Evolutionary conservation across 2,888 invertebrate genomes (phyloP).

Genomic region (Watsonalla binaria): DNA sequence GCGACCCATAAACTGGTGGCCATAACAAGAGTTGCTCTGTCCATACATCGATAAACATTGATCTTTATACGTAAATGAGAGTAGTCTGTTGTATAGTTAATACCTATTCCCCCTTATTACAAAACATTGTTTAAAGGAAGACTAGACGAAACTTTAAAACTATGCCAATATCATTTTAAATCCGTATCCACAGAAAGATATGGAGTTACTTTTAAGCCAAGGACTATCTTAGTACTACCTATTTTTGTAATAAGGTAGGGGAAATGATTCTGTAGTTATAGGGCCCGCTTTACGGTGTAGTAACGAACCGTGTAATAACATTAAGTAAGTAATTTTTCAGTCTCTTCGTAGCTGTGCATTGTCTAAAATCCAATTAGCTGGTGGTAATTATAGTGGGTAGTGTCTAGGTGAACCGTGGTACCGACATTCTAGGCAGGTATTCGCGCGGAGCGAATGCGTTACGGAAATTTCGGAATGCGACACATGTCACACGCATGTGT

Average conservation of each 20-base stretch:
- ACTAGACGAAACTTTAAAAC: no score
- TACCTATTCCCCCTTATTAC: no score
- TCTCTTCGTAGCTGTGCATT: conserved; percentile 14
- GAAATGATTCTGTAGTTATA: no score
- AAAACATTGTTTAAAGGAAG: no score
- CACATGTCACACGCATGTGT: conserved; percentile 7
- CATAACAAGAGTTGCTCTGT: conserved; percentile 8
- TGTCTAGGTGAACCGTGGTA: conserved; percentile 14
- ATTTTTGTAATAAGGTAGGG: no score
- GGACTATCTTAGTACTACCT: no score
- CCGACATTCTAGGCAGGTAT: conserved; percentile 14
- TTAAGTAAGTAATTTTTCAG: conserved; percentile 13
- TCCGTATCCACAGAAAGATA: no score
- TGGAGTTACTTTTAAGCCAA: no score
- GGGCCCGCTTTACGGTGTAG: no score
- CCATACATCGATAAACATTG: neutral
- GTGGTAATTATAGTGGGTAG: conserved; percentile 29
- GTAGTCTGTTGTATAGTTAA: no score
- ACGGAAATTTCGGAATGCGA: conserved; percentile 15
- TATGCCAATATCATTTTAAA: no score
- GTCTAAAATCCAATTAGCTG: conserved; percentile 34
- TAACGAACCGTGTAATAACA: conserved; percentile 5
- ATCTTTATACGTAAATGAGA: no score
- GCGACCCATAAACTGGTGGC: conserved; percentile 24
- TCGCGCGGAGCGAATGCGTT: conserved; percentile 19